A percentile compares a stretch with the other conserved stretches of the same genome.
Conservation (phyloP, 2,113 vertebrate species). For the Echinops telfairi region DNA sequence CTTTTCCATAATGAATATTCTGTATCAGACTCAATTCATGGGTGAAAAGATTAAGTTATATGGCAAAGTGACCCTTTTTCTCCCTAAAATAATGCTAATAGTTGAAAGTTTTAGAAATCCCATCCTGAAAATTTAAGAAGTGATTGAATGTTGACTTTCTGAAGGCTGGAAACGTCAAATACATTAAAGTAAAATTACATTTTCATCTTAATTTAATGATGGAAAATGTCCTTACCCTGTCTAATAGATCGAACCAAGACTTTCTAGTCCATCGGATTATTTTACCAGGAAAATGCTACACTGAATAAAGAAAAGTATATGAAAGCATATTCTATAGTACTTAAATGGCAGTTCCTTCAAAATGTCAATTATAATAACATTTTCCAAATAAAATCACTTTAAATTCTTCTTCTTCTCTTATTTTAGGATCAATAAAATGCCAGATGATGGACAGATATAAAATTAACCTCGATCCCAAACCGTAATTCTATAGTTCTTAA, state of each 20-base stretch:
- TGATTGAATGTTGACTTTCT: conserved; percentile 65
- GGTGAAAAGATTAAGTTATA: conserved; percentile 51
- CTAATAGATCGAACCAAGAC: conserved; percentile 23
- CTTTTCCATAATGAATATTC: conserved; percentile 1
- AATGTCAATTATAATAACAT: conserved; percentile 22
- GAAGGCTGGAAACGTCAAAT: conserved; percentile 50
- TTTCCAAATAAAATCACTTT: conserved; percentile 34
- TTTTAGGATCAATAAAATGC: conserved; percentile 41
- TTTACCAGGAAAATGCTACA: conserved; percentile 52
- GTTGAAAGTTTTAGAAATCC: conserved; percentile 62
- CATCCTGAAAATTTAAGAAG: conserved; percentile 33
- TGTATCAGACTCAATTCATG: conserved; percentile 52
- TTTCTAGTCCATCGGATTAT: not conserved
- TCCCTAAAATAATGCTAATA: conserved; percentile 50
- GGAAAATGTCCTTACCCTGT: conserved; percentile 32
- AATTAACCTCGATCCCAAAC: conserved; percentile 27
- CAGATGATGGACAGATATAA: conserved; percentile 34
- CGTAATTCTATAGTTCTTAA: conserved; percentile 36
- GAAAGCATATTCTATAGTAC: not conserved
- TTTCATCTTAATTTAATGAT: conserved; percentile 59
- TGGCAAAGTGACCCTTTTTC: conserved; percentile 19
- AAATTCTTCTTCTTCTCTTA: conserved; percentile 3
- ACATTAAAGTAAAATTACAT: conserved; percentile 51
- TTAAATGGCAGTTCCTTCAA: conserved; percentile 39
- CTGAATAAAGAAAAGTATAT: conserved; percentile 14